phyloP scores from a whole-genome alignment of 1,140 invertebrate genomes.

The Trichonephila clavata region DNA sequence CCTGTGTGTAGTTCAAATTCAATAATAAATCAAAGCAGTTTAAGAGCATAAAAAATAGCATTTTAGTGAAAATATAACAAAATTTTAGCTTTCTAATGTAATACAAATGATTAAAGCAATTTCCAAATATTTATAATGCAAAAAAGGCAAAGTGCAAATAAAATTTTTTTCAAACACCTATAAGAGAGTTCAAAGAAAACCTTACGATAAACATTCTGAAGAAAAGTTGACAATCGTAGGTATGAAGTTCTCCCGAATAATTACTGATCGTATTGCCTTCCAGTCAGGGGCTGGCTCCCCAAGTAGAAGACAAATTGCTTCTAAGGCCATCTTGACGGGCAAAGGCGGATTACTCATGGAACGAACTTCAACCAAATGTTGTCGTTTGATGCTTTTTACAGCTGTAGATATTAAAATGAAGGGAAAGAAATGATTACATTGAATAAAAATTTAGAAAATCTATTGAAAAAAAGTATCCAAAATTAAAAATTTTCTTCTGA shows the following conservation, averaged over 20 bases:
- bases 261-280: conserved; percentile 98
- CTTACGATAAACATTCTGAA: conserved; percentile 98
- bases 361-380: conserved; percentile 98
- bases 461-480: not conserved
- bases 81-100: not conserved
- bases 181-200: conserved; percentile 21
- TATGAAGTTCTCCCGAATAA: conserved; percentile 99
- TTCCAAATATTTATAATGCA: not conserved
- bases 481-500: not conserved
- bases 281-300: conserved; percentile 99
- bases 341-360: conserved; percentile 99
- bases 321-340: conserved; percentile 97
- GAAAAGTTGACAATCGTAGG: conserved; percentile 99
- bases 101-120: not conserved
- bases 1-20: too few species aligned
- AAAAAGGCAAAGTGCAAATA: not conserved
- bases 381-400: conserved; percentile 99
- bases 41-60: too few species aligned
- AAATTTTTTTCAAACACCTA: not conserved
- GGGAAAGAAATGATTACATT: not conserved
- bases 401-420: conserved; percentile 84
- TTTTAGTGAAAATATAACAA: not conserved
- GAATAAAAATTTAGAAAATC: not conserved
- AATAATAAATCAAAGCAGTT: too few species aligned
- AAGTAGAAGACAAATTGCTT: conserved; percentile 98